phyloP scores from a whole-genome alignment of 2,113 vertebrate genomes.

The Rhinopomastus cyanomelas region DNA sequence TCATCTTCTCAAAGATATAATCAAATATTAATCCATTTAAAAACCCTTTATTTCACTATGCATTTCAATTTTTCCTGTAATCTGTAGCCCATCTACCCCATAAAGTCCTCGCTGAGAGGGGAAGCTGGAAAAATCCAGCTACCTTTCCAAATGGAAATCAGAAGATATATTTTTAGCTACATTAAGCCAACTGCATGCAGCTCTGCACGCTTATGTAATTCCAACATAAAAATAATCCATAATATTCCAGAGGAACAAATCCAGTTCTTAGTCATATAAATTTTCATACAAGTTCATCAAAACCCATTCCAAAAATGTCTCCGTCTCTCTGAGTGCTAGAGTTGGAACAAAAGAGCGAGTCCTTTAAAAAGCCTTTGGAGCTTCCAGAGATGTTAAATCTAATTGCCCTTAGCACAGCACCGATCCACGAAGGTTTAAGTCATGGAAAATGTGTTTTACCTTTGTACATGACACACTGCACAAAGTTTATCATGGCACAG shows the following conservation, averaged over 20 bases:
- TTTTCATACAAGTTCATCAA: slow-evolving; percentile 80
- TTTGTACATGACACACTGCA: slow-evolving; percentile 69
- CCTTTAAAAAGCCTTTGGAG: slow-evolving; percentile 74
- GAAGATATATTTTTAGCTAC: slow-evolving; percentile 77
- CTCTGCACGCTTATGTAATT: slow-evolving; percentile 78
- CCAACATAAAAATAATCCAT: slow-evolving; percentile 82
- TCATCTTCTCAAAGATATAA: slow-evolving; percentile 13
- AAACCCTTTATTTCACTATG: slow-evolving; percentile 48
- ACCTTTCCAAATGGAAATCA: slow-evolving; percentile 75
- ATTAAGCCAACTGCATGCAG: slow-evolving; percentile 77
- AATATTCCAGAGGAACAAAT: slow-evolving; percentile 81
- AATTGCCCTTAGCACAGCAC: slow-evolving; percentile 68
- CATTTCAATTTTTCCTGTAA: slow-evolving; percentile 66
- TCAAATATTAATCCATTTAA: slow-evolving; percentile 61
- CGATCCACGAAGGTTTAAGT: slow-evolving; percentile 76
- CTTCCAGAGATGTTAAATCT: slow-evolving; percentile 80
- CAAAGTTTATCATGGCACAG: slow-evolving; percentile 69
- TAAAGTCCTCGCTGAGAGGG: slow-evolving; percentile 69
- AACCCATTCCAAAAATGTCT: slow-evolving; percentile 80
- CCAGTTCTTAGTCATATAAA: slow-evolving; percentile 78
- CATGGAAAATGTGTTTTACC: slow-evolving; percentile 77
- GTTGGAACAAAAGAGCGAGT: slow-evolving; percentile 73
- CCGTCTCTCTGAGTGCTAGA: slow-evolving; percentile 72
- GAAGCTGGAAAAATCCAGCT: slow-evolving; percentile 64
- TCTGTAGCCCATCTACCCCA: slow-evolving; percentile 65